A percentile compares a stretch with the other conserved stretches of the same genome.
phyloP scores from a whole-genome alignment of 2,797 vertebrate species.

The Sebastes diploproa region DNA sequence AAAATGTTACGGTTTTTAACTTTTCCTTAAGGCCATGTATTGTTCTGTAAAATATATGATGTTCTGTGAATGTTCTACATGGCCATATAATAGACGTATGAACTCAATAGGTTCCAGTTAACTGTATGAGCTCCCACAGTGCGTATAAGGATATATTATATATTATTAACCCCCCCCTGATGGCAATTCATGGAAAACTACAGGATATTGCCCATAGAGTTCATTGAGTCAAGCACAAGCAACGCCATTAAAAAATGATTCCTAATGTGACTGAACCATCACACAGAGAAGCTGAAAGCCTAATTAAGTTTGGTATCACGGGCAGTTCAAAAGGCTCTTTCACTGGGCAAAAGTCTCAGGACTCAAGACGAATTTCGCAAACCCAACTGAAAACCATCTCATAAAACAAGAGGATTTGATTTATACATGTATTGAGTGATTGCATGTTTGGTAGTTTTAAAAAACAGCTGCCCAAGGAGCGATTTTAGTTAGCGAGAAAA shows the following conservation, averaged over 20 bases:
- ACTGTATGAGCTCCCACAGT: not conserved
- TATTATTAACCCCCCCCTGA: not conserved
- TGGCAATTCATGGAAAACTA: not conserved
- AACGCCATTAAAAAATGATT: not conserved
- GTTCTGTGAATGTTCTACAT: not conserved
- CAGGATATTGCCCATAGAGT: not conserved
- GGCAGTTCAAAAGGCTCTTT: not conserved
- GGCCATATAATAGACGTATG: not conserved
- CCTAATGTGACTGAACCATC: not conserved
- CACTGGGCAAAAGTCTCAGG: not conserved
- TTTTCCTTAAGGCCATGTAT: not conserved
- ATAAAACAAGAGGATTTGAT: not conserved
- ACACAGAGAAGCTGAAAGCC: not conserved
- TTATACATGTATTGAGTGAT: not conserved
- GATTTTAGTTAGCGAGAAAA: not conserved
- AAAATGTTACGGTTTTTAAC: not conserved
- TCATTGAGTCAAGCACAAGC: not conserved
- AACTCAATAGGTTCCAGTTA: not conserved
- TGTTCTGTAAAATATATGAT: not conserved
- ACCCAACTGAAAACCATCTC: not conserved
- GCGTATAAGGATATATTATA: not conserved
- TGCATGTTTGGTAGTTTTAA: not conserved
- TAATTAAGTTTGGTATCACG: not conserved
- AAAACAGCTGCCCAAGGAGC: not conserved
- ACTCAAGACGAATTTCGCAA: not conserved